phyloP scores from a whole-genome alignment of 1,140 invertebrate genomes.

The Battus philenor region DNA sequence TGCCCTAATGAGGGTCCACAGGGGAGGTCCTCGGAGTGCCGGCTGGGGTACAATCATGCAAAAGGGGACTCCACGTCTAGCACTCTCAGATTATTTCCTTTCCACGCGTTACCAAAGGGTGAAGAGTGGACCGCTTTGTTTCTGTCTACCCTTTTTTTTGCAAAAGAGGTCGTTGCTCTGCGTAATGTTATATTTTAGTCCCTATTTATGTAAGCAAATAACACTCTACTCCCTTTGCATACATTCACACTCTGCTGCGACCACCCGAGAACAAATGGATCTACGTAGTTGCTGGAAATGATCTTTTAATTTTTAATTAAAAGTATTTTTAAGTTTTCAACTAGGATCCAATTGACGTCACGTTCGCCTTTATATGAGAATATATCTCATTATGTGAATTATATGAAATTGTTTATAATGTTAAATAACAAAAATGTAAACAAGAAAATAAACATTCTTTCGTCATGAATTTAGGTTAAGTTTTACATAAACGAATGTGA shows the following conservation, averaged over 20 bases:
- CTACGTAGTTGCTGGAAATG: too few species aligned
- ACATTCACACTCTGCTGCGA: conserved; percentile 14
- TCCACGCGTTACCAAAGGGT: conserved; percentile 22
- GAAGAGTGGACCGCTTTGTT: conserved; percentile 28
- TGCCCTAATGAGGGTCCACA: conserved; percentile 32
- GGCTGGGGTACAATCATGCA: not conserved
- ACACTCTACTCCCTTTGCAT: conserved; percentile 6
- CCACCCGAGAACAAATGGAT: too few species aligned
- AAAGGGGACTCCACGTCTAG: conserved; percentile 5
- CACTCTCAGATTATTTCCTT: conserved; percentile 22
- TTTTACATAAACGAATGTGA: too few species aligned
- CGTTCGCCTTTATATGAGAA: too few species aligned
- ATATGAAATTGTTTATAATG: too few species aligned
- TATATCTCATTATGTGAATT: too few species aligned
- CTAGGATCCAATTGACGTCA: too few species aligned
- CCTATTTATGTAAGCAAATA: conserved; percentile 9
- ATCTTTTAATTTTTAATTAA: too few species aligned
- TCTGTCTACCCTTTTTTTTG: conserved; percentile 31
- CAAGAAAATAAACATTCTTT: too few species aligned
- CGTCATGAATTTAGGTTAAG: too few species aligned
- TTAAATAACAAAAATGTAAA: too few species aligned
- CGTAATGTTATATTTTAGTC: conserved; percentile 23
- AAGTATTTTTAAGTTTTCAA: too few species aligned
- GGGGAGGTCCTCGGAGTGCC: conserved; percentile 21
- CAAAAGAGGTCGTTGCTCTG: conserved; percentile 31